Evolutionary conservation across 2,888 invertebrate genomes (phyloP).

Genomic region (Aleiodes testaceus): DNA sequence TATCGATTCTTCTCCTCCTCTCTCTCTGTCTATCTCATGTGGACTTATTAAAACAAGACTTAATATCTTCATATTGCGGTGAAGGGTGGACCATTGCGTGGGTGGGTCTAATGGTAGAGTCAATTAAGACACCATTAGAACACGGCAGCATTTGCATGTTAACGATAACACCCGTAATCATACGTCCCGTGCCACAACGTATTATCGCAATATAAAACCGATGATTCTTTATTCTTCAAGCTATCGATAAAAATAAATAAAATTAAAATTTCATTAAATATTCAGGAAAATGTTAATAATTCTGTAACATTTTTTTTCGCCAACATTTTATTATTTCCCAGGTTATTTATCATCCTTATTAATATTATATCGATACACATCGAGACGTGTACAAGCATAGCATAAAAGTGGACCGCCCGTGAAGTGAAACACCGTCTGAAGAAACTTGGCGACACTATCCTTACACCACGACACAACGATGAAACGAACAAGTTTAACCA

Average conservation of each 20-base stretch:
- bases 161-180: conserved; percentile 67
- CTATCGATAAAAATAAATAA: conserved; percentile 29
- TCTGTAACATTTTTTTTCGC: no score
- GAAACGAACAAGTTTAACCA: conserved; percentile 35
- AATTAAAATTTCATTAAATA: no score
- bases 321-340: neutral
- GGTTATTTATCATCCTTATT: conserved; percentile 52
- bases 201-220: conserved; percentile 49
- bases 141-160: conserved; percentile 65
- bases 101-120: conserved; percentile 65
- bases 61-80: conserved; percentile 59
- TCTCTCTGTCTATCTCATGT: conserved; percentile 14
- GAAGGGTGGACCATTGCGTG: conserved; percentile 51
- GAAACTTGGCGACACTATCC: conserved; percentile 52
- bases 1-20: conserved; percentile 3
- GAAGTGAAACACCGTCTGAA: conserved; percentile 52
- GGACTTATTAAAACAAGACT: conserved; percentile 55
- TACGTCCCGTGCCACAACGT: conserved; percentile 53
- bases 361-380: conserved; percentile 49
- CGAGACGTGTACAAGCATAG: conserved; percentile 45
- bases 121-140: conserved; percentile 69
- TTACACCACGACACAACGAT: conserved; percentile 23
- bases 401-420: conserved; percentile 54
- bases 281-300: no score
- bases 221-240: conserved; percentile 17